Conservation (phyloP, 2,797 vertebrate genomes). For the Glossophaga mutica region DNA sequence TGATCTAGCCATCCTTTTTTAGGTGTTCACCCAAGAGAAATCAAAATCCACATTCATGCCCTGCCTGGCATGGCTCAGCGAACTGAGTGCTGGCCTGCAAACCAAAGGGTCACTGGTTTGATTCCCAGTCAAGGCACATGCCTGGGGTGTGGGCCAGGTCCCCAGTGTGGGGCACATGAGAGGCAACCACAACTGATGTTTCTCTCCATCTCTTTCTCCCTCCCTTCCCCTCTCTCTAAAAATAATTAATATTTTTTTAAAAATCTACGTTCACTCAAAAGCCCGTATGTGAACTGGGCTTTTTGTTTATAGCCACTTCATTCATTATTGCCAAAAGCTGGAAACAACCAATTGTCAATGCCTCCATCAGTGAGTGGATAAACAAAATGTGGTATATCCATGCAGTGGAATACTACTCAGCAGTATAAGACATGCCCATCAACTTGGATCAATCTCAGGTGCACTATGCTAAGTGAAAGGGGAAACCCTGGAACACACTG, state of each 20-base stretch:
- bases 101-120: no score
- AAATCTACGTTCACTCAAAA: neutral
- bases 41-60: neutral
- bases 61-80: no score
- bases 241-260: neutral
- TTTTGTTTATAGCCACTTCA: neutral
- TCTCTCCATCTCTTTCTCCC: no score
- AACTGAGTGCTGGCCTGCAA: no score
- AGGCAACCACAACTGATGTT: no score
- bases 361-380: neutral
- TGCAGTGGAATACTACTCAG: neutral
- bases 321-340: neutral
- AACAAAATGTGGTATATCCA: neutral
- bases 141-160: no score
- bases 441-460: neutral
- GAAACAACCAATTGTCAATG: neutral
- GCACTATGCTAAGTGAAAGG: neutral
- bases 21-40: neutral
- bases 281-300: neutral
- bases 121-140: no score
- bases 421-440: neutral
- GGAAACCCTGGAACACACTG: neutral
- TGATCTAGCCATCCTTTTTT: neutral
- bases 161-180: rapidly evolving
- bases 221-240: no score